Evolutionary conservation across 2,797 vertebrate genomes (phyloP), one percentile per base, ranked within the genome.

Genomic region (Sylvia borin): DNA sequence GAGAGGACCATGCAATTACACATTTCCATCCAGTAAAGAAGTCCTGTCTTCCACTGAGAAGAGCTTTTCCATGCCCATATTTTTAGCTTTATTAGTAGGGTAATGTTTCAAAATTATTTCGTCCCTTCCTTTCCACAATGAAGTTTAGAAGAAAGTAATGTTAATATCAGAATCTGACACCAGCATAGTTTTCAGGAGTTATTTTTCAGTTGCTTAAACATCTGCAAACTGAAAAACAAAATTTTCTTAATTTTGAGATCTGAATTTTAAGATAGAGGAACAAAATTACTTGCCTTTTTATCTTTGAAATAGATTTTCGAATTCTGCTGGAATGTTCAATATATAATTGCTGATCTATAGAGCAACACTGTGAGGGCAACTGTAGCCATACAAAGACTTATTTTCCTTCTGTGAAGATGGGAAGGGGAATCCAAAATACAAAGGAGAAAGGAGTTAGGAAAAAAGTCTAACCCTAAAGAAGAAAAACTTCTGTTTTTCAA

Each of bases 401-500:
- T 60, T 75, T 66, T 77, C 27, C 14, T 67, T 84, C 67, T 73
- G 34, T 85, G 45, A 79, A 70, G 83, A 83, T 86, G 76, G 34
- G 45, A 92, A 92, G 34, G 38, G 48, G 76, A 92, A 72, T 75
- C 62, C 58, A 79, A 85, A 94, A 86, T n/a, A 78, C 42, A 67
- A 90, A 81, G 27, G 83, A 92, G 85, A 91, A 92, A 83, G 58
- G 48, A 76, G 22, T 60, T 76, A 76, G 73, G 68, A 78, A 94
- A 95, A 80, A 90, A 38, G 40, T 55, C 75, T 92, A 73, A 82
- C 43, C 73, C 34, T 65, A 65, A 82, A 86, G 80, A 94, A 96
- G 95, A 95, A 94, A 95, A 92, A n/a, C 57, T 85, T 95, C 64
- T 98, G 97, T 98, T 98, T 98, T 98, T 96, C 95, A 98, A 98